Conservation (phyloP, 2,113 vertebrate species). For the Chamaea fasciata region DNA sequence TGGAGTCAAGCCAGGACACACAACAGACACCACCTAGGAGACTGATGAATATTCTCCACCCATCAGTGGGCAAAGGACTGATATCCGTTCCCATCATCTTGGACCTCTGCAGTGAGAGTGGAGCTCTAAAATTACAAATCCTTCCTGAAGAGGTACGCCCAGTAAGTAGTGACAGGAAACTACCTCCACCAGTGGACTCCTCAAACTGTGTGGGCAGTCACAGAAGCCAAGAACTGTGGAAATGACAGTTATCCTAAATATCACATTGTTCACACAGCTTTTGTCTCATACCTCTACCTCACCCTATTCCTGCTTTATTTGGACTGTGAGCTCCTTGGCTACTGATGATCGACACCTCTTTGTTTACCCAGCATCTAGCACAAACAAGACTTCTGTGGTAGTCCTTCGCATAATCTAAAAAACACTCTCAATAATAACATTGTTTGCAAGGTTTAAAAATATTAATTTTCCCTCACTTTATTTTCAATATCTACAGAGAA, state of each 20-base stretch:
- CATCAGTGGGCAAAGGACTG: not conserved
- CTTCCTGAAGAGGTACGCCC: conserved; percentile 39
- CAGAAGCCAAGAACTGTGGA: conserved; percentile 46
- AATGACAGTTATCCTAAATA: conserved; percentile 49
- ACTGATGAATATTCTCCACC: conserved; percentile 30
- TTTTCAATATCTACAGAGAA: not conserved
- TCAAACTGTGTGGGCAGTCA: not conserved
- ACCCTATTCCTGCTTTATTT: not conserved
- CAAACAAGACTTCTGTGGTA: not conserved
- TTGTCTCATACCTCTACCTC: not conserved
- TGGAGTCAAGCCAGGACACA: conserved; percentile 40
- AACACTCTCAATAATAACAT: not conserved
- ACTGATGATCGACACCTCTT: not conserved
- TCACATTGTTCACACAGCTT: conserved; percentile 29
- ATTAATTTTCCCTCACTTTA: not conserved
- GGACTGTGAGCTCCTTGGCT: not conserved
- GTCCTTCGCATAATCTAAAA: not conserved
- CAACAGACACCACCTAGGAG: conserved; percentile 8
- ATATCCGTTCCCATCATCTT: conserved; percentile 36
- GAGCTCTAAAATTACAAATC: not conserved
- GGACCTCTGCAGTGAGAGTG: not conserved
- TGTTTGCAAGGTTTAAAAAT: not conserved
- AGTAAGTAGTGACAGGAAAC: conserved; percentile 7
- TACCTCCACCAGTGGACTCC: not conserved
- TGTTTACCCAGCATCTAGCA: not conserved